phyloP scores from a whole-genome alignment of 2,888 invertebrate genomes.

The Emmelina monodactyla region DNA sequence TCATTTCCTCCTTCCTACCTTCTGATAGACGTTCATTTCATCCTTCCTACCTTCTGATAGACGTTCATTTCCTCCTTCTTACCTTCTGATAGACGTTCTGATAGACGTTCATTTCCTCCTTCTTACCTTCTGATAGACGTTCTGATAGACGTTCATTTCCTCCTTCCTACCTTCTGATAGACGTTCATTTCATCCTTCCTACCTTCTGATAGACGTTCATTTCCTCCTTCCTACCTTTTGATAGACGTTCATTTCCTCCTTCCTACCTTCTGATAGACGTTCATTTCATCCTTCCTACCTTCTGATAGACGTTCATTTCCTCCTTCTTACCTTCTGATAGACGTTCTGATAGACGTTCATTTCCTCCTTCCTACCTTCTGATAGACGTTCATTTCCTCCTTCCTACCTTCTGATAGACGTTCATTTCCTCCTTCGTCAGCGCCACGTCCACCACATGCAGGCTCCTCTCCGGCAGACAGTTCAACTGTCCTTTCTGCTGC shows the following conservation, averaged over 20 bases:
- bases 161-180: neutral
- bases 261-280: too few species aligned
- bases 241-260: too few species aligned
- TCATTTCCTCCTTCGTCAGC: slow-evolving; percentile 74
- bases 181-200: neutral
- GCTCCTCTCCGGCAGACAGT: slow-evolving; percentile 68
- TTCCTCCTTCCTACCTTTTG: too few species aligned
- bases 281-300: slow-evolving; percentile 20
- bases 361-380: too few species aligned
- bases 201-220: too few species aligned
- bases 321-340: too few species aligned
- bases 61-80: slow-evolving; percentile 67
- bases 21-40: neutral
- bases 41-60: slow-evolving; percentile 68
- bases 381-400: slow-evolving; percentile 23
- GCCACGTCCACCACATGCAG: slow-evolving; percentile 66
- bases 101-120: too few species aligned
- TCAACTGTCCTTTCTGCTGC: slow-evolving; percentile 68
- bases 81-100: too few species aligned
- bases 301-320: slow-evolving; percentile 14
- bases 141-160: too few species aligned
- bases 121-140: too few species aligned
- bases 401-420: slow-evolving; percentile 77
- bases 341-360: too few species aligned
- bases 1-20: too few species aligned